Evolutionary conservation across 35 echinoderm and acorn worm species (phyloP).

Genomic region (Holothuria glaberrima): DNA sequence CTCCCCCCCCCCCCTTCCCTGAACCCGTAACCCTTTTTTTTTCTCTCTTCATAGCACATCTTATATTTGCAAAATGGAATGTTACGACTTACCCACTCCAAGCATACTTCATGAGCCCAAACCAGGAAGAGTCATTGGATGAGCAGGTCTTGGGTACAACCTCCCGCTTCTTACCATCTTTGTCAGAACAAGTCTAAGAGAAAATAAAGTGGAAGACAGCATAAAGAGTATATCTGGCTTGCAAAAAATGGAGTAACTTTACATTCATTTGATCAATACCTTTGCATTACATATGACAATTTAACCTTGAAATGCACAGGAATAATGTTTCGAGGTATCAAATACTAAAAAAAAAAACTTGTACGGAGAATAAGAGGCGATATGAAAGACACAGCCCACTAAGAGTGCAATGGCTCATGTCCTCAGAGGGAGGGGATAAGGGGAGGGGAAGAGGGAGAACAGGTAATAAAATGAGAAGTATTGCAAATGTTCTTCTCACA

Average conservation of each 20-base stretch:
- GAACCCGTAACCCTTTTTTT: too few relatives aligned
- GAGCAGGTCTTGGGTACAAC: conserved; percentile 96
- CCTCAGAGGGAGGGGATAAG: neutral
- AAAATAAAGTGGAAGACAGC: neutral
- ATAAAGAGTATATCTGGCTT: too few relatives aligned
- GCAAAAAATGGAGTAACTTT: too few relatives aligned
- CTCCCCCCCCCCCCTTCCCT: too few relatives aligned
- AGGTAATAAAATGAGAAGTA: neutral
- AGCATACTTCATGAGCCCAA: conserved; percentile 90
- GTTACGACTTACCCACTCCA: conserved; percentile 80
- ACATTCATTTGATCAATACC: neutral
- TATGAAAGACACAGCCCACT: too few relatives aligned
- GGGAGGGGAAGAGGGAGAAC: neutral
- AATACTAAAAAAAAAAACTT: too few relatives aligned
- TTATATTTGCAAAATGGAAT: too few relatives aligned
- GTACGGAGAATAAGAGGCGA: too few relatives aligned
- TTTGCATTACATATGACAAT: neutral
- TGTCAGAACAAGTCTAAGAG: conserved; percentile 75
- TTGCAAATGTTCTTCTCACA: neutral
- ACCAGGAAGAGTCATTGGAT: conserved; percentile 79
- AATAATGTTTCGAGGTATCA: too few relatives aligned
- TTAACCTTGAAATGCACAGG: neutral
- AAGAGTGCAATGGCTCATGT: too few relatives aligned
- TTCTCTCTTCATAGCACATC: too few relatives aligned
- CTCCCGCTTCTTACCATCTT: conserved; percentile 69